A percentile compares a stretch with the other conserved stretches of the same genome.
These are phyloP conservation scores for Thermophis baileyi DNA, from an alignment of 2,113 vertebrate genomes.

Conservation along the genomic window DNA sequence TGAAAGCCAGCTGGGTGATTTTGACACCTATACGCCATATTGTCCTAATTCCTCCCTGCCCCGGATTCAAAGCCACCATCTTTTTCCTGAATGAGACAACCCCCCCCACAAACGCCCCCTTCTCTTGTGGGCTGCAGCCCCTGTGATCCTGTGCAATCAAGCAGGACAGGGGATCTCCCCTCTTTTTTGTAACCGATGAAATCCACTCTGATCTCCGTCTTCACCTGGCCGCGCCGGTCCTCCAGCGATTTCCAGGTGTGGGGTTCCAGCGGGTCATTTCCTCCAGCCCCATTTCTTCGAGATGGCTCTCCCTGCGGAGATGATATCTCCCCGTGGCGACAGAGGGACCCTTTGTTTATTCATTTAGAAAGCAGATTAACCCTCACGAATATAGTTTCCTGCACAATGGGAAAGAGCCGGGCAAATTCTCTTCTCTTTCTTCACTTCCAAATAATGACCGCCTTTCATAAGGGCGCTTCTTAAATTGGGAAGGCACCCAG, in stretches of 20 bases:
- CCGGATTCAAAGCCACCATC: neutral
- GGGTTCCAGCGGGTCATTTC: slow-evolving; percentile 90
- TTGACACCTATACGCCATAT: neutral
- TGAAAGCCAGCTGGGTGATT: neutral
- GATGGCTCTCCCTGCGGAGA: slow-evolving; percentile 85
- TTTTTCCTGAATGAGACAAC: neutral
- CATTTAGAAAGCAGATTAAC: slow-evolving; percentile 88
- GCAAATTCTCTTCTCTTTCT: slow-evolving; percentile 88
- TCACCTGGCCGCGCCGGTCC: slow-evolving; percentile 62
- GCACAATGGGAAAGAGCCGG: slow-evolving; percentile 75
- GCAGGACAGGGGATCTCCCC: neutral
- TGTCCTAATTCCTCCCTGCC: neutral
- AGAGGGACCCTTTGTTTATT: slow-evolving; percentile 97
- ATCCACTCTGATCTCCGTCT: slow-evolving; percentile 48
- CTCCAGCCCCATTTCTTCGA: slow-evolving; percentile 70
- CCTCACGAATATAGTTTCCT: slow-evolving; percentile 86
- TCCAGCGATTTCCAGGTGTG: slow-evolving; percentile 81
- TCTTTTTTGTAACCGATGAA: slow-evolving; percentile 32
- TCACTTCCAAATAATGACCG: slow-evolving; percentile 93
- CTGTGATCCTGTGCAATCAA: neutral
- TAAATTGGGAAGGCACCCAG: slow-evolving; percentile 83
- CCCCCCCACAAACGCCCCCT: too few relatives aligned
- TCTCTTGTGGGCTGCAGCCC: neutral
- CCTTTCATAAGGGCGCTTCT: slow-evolving; percentile 81
- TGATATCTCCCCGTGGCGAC: slow-evolving; percentile 82